Base-by-base conservation (phyloP, 2,888 invertebrate genomes). In the Andrena praecox region DNA sequence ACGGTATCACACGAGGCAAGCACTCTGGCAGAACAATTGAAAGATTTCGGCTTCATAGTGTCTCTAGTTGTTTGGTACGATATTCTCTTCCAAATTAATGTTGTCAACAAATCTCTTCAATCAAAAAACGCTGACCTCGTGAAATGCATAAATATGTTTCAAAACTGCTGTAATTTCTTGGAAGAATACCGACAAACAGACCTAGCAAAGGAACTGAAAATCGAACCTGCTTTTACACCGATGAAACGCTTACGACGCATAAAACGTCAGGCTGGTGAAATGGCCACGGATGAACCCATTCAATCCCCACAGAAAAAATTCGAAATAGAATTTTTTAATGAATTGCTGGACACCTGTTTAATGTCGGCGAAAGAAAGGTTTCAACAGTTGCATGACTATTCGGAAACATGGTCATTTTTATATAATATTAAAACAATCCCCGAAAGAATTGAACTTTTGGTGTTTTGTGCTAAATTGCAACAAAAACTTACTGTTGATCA, bases 61-160 rank as follows among this genome's bases (percentile, higher is more conserved):
- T 89, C 90, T 76, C 83, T 91, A 80, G 87, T 91, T 74, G 87
- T 90, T 86, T 91, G 90, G 90, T 91, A 91, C 86, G 91, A 91
- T 24, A 89, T 91, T 85, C 89, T 89, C 77, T 86, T 91, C 52
- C 87, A 89, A 86, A 85, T 89, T 16, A 90, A 52, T 52, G n/a
- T 52, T 52, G n/a, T 52, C 16, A 52, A 31, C 20, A 52, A 52
- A 52, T 20, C 20, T n/a, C 20, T n/a, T 1, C 52, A 52, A 20
- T 20, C n/a, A 20, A 20, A n/a, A 52, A 52, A 54, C 8, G 20
- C 12, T 8, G 20, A 54, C 54, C 54, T 54, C 8, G n/a, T 8
- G 0, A 20, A 20, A 20, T n/a, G 20, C 20, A 54, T 8, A 54
- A 0, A 8, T 1, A n/a, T 20, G 20, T 8, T 54, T 7, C 20